These are phyloP conservation scores for Batillaria attramentaria DNA, from an alignment of 1,140 invertebrate species.

Conservation along the genomic window DNA sequence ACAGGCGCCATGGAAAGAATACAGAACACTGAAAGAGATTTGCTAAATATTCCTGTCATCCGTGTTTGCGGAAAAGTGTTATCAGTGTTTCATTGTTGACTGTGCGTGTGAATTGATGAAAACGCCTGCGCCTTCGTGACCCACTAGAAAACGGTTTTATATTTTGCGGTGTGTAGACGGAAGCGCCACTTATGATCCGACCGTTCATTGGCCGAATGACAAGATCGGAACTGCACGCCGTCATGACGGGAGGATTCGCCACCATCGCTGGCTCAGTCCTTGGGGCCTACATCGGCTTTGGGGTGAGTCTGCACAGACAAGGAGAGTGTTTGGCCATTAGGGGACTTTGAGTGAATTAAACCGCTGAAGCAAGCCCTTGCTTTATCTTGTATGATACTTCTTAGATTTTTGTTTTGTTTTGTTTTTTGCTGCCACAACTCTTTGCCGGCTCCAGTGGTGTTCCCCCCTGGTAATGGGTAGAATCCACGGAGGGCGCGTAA, in stretches of 20 bases:
- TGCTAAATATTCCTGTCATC: too few relatives aligned
- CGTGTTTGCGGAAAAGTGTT: too few relatives aligned
- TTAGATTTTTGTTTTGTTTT: neutral
- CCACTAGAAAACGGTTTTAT: neutral
- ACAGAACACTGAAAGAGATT: too few relatives aligned
- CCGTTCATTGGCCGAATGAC: constrained; percentile 66
- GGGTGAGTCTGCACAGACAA: constrained; percentile 44
- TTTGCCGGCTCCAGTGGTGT: too few relatives aligned
- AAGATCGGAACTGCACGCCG: constrained; percentile 66
- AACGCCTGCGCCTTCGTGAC: neutral
- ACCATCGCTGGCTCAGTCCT: constrained; percentile 66
- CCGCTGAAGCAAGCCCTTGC: neutral
- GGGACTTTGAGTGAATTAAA: neutral
- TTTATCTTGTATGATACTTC: too few relatives aligned
- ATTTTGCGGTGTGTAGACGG: constrained; percentile 66
- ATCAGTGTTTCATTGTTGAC: too few relatives aligned
- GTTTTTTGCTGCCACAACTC: too few relatives aligned
- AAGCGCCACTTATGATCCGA: constrained; percentile 66
- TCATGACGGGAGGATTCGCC: constrained; percentile 69
- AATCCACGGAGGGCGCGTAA: too few relatives aligned
- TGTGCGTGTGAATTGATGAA: too few relatives aligned
- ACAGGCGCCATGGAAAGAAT: too few relatives aligned
- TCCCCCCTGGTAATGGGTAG: too few relatives aligned
- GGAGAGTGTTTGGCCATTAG: neutral
- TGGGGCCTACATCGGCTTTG: constrained; percentile 61